Conservation (phyloP, 2,888 invertebrate genomes). For the Catocala sponsa region DNA sequence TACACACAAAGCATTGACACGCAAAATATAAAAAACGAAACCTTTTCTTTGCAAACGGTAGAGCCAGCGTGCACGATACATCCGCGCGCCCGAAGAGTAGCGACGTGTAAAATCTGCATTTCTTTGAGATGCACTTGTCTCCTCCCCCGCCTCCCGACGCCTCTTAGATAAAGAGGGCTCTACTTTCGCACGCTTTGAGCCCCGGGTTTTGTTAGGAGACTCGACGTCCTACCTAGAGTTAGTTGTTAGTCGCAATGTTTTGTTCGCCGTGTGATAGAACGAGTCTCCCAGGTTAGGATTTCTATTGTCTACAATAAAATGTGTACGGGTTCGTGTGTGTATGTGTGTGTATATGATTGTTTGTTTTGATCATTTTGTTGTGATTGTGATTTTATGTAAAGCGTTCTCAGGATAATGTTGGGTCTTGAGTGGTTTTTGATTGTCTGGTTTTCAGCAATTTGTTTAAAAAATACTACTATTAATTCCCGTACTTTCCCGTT, state of each 20-base stretch:
- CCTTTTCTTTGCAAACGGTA: conserved; percentile 53
- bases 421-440: no score
- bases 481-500: no score
- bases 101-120: conserved; percentile 89
- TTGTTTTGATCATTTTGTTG: conserved; percentile 5
- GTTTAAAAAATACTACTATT: no score
- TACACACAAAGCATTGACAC: no score
- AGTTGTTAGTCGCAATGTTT: conserved; percentile 62
- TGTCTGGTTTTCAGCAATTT: no score
- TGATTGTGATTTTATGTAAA: background rate
- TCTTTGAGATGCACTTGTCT: conserved; percentile 88
- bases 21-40: background rate
- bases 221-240: conserved; percentile 48
- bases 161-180: conserved; percentile 85
- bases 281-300: conserved; percentile 55
- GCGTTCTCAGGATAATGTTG: background rate
- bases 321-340: conserved; percentile 6
- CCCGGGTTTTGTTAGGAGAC: conserved; percentile 77
- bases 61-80: conserved; percentile 69
- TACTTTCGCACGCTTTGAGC: conserved; percentile 85
- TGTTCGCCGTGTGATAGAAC: conserved; percentile 57
- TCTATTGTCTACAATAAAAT: conserved; percentile 53
- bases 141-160: conserved; percentile 63
- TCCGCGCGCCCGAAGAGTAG: conserved; percentile 83
- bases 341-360: background rate